Evolutionary conservation across 2,797 vertebrate species (phyloP), one percentile per base, ranked within the genome.

Genomic region (Anguilla obscura): DNA sequence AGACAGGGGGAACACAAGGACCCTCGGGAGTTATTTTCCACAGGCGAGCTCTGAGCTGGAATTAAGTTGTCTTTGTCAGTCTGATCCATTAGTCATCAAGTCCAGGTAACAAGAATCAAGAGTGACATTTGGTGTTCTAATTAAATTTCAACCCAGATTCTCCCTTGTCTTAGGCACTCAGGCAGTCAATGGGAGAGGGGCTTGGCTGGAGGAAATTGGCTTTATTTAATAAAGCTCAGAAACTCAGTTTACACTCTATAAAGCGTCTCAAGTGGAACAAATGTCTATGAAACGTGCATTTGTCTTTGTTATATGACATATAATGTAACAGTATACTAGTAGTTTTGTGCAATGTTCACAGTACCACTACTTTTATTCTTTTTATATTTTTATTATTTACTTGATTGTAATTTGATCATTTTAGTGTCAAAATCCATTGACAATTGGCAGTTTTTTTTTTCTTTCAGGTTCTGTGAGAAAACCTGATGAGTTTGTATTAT

Each of bases 91-190:
- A 85, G 14, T 63, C 27, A 58, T 40, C 21, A 40, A 27, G 85
- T 86, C 14, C 79, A 82, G 79, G 79, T 82, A 82, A 48, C 79
- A 50, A 48, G 84, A 60, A 63, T 60, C 30, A 66, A 63, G 85
- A 9, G 56, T 36, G 84, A 40, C 84, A 85, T 45, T 63, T 45
- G 36, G 54, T 36, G 54, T 36, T 63, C 54, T 85, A 63, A 40
- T 58, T 85, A 60, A 60, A 85, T 58, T 60, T 54, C n/a, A 56
- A 3, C n/a, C 12, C 52, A 84, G 45, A 56, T n/a, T 27, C 54
- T 21, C 30, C 76, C 79, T 48, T 85, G 84, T 63, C 84, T 66
- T 33, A 86, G 24, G 33, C 58, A 24, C 10, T 69, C 33, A 66
- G 58, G 12, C 54, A 66, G 33, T 66, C 85, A 86, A 45, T 12